These are phyloP conservation scores for Desoria tigrina DNA, from an alignment of 2,888 invertebrate species.

Conservation along the genomic window DNA sequence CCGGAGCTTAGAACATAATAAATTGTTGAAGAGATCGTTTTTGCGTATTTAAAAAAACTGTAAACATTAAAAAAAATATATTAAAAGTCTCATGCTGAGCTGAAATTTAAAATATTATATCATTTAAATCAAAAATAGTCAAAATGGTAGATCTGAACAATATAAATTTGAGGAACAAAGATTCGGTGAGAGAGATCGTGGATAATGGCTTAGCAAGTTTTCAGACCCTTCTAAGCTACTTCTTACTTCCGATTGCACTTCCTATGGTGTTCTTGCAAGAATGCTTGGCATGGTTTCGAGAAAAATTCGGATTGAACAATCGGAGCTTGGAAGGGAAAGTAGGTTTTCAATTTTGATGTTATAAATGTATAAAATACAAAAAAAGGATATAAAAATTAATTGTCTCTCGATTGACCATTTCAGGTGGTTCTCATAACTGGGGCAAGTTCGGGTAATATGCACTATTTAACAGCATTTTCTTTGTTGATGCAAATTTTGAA, in stretches of 20 bases:
- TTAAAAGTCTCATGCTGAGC: too few species aligned
- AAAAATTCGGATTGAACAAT: slow-evolving; percentile 32
- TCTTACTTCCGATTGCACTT: slow-evolving; percentile 42
- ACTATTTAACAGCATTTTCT: background rate
- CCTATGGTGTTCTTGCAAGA: slow-evolving; percentile 48
- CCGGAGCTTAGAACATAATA: too few species aligned
- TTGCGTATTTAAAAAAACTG: too few species aligned
- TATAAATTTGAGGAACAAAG: too few species aligned
- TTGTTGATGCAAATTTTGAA: background rate
- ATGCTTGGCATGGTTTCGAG: slow-evolving; percentile 36
- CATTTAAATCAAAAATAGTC: too few species aligned
- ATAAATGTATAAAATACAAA: background rate
- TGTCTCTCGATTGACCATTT: background rate
- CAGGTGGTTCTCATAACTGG: slow-evolving; percentile 93
- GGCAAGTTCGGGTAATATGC: slow-evolving; percentile 71
- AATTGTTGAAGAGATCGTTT: too few species aligned
- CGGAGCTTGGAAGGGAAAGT: slow-evolving; percentile 50
- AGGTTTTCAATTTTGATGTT: slow-evolving; percentile 10
- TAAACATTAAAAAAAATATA: too few species aligned
- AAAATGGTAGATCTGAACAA: too few species aligned
- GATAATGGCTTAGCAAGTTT: slow-evolving; percentile 24
- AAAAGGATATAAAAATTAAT: background rate
- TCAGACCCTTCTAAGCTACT: slow-evolving; percentile 29
- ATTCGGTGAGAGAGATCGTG: slow-evolving; percentile 2
- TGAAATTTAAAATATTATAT: too few species aligned